Conservation (phyloP, 2,888 invertebrate genomes). For the Crioceris asparagi region DNA sequence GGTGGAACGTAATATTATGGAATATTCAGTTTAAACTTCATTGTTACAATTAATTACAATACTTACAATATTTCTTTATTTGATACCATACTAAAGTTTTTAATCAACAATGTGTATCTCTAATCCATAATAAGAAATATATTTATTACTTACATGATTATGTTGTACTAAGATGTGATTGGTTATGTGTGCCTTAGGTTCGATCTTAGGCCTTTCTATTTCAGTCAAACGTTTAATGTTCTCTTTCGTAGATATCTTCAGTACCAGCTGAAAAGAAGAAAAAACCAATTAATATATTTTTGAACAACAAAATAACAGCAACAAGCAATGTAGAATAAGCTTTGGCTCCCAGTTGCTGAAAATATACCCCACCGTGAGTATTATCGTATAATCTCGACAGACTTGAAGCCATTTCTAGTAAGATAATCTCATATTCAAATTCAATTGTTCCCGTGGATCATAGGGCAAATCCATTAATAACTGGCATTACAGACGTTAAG, state of each 20-base stretch:
- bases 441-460: too few species aligned
- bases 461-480: too few species aligned
- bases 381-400: too few species aligned
- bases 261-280: slow-evolving; percentile 37
- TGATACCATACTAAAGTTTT: too few species aligned
- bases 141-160: slow-evolving; percentile 36
- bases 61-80: too few species aligned
- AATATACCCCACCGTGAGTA: slow-evolving; percentile 7
- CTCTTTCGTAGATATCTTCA: slow-evolving; percentile 47
- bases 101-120: slow-evolving; percentile 3
- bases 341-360: slow-evolving; percentile 2
- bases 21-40: too few species aligned
- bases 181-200: slow-evolving; percentile 46
- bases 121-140: slow-evolving; percentile 21
- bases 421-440: too few species aligned
- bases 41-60: too few species aligned
- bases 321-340: not conserved
- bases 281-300: too few species aligned
- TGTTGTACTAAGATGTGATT: slow-evolving; percentile 43
- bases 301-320: not conserved
- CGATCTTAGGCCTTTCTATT: slow-evolving; percentile 48
- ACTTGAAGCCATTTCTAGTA: too few species aligned
- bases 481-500: too few species aligned
- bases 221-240: slow-evolving; percentile 50
- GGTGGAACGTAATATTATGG: too few species aligned